These are phyloP conservation scores for Baronia brevicornis DNA, from an alignment of 2,888 invertebrate species.

Conservation along the genomic window DNA sequence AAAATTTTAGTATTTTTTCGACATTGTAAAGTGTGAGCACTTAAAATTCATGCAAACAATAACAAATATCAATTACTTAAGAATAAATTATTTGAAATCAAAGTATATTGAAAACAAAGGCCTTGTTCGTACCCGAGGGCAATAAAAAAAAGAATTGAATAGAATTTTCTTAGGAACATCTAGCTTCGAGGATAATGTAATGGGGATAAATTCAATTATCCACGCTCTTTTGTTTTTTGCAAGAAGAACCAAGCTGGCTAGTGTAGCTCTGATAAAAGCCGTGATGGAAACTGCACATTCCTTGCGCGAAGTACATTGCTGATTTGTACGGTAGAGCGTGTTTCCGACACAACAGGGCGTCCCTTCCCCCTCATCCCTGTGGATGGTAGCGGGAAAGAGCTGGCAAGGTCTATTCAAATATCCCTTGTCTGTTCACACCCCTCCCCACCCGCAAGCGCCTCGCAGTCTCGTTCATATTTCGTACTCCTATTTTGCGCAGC, in stretches of 20 bases:
- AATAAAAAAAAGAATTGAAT: conserved; percentile 25
- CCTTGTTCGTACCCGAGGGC: conserved; percentile 16
- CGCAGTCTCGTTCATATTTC: conserved; percentile 76
- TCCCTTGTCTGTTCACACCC: conserved; percentile 69
- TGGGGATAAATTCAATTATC: conserved; percentile 67
- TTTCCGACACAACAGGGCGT: conserved; percentile 71
- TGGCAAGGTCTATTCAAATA: conserved; percentile 70
- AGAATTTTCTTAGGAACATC: conserved; percentile 38
- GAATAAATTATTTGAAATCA: too few relatives aligned
- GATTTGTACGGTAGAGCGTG: conserved; percentile 60
- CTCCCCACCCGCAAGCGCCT: conserved; percentile 69
- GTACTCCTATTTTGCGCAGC: conserved; percentile 77
- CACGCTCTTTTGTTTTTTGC: conserved; percentile 56
- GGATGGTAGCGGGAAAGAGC: conserved; percentile 55
- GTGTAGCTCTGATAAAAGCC: conserved; percentile 51
- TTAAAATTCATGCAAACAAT: too few relatives aligned
- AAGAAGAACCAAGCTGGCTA: conserved; percentile 28
- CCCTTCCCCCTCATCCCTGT: conserved; percentile 33
- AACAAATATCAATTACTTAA: too few relatives aligned
- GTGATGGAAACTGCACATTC: conserved; percentile 66
- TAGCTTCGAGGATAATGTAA: conserved; percentile 60
- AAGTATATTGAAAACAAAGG: conserved; percentile 17
- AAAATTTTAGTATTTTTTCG: too few relatives aligned
- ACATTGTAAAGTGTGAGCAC: too few relatives aligned
- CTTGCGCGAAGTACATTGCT: conserved; percentile 59